These are phyloP conservation scores for Neosilurus hyrtlii DNA, from an alignment of 2,797 vertebrate genomes.

Conservation along the genomic window DNA sequence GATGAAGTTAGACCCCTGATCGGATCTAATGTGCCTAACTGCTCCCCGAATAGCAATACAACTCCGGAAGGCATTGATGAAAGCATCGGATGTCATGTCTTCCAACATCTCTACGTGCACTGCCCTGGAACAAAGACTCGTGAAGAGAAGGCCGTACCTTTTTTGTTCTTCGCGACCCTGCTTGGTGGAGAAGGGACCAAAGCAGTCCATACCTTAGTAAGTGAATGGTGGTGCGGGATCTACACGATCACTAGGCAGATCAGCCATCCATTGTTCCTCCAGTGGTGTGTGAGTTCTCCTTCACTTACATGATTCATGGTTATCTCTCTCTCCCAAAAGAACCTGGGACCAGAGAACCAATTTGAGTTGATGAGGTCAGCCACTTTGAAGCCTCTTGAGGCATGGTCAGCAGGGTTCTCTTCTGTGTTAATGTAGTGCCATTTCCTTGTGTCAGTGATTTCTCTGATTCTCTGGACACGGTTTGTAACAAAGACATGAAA, in stretches of 20 bases:
- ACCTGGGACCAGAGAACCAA: constrained; percentile 46
- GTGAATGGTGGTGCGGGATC: not conserved
- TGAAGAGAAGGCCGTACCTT: not conserved
- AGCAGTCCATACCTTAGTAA: not conserved
- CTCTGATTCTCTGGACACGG: not conserved
- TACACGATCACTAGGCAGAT: too few species aligned
- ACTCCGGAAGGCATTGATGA: not conserved
- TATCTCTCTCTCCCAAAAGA: constrained; percentile 42
- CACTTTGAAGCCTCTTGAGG: constrained; percentile 31
- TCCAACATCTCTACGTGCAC: not conserved
- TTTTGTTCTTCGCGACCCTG: not conserved
- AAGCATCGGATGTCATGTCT: not conserved
- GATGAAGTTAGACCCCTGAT: not conserved
- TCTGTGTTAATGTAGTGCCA: not conserved
- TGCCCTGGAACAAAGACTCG: not conserved
- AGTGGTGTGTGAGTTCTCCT: not conserved
- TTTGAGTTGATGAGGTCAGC: constrained; percentile 18
- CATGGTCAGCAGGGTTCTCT: not conserved
- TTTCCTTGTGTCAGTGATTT: not conserved
- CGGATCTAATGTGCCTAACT: not conserved
- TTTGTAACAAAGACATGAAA: constrained; percentile 18
- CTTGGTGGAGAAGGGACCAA: not conserved
- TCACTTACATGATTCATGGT: not conserved
- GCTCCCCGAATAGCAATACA: not conserved
- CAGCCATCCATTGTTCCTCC: not conserved